Evolutionary conservation across 2,888 invertebrate species (phyloP), one percentile per base, ranked within the genome.

Genomic region (Protophormia terraenovae): DNA sequence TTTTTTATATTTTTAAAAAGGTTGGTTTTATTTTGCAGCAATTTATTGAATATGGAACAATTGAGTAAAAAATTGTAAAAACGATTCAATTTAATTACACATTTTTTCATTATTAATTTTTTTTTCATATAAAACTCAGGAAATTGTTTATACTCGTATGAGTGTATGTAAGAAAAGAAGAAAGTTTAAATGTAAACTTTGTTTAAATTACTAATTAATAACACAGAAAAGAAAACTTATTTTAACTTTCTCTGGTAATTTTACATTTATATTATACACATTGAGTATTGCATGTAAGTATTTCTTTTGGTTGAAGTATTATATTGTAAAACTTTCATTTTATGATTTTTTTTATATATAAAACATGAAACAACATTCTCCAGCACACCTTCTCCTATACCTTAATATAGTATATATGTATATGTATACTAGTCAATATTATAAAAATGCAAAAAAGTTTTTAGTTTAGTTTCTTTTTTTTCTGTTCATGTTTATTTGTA

Each of bases 1-100:
- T 24, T 14, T 6, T 32, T 47, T n/a, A 53, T 32, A 6, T n/a
- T 24, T 35, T 53, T n/a, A 14, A n/a, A 27, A 6, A 55, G 4
- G n/a, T 24, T 35, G 35, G 50, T 66, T 76, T 47, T 47, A 76
- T 79, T 66, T 50, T 53, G 29, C 58, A 35, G 38, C 22, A 75
- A 58, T 75, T 75, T 75, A 67, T 81, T 81, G 60, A 50, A 67
- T n/a, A 50, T 60, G 8, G 29, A 66, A 73, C 16, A 66, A 73
- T 64, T 35, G 58, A 29, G 16, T 6, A 27, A 35, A 27, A 66
- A 50, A 50, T 7, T 22, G 1, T 27, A 60, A 72, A 72, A 66
- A 45, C 22, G 0, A n/a, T 66, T 80, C 53, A 55, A 55, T 45
- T 66, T 19, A 41, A 76, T 78, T 60, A 38, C 19, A 35, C 4